These are phyloP conservation scores for Brenthis hecate DNA, from an alignment of 2,888 invertebrate species.

Conservation along the genomic window DNA sequence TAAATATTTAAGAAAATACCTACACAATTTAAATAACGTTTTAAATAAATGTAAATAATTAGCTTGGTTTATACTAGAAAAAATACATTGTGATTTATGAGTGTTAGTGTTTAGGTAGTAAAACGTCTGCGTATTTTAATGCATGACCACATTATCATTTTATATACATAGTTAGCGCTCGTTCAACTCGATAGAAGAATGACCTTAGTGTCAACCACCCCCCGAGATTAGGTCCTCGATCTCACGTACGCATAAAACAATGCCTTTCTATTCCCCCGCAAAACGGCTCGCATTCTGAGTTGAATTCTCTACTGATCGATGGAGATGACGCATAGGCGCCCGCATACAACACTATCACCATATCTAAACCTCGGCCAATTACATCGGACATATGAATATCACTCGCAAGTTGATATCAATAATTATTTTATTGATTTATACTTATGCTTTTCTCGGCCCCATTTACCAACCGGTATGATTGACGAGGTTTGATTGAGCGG, in stretches of 20 bases:
- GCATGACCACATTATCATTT: not conserved
- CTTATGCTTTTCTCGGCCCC: not conserved
- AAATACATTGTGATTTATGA: too few species aligned
- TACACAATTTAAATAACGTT: too few species aligned
- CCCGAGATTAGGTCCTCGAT: slow-evolving; percentile 25
- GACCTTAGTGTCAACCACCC: slow-evolving; percentile 27
- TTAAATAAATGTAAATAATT: too few species aligned
- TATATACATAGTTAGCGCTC: not conserved
- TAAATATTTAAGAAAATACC: too few species aligned
- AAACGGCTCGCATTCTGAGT: slow-evolving; percentile 20
- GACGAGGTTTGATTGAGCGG: slow-evolving; percentile 27
- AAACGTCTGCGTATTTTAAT: not conserved
- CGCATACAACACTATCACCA: slow-evolving; percentile 46
- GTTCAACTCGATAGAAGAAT: slow-evolving; percentile 22
- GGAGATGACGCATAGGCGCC: slow-evolving; percentile 56
- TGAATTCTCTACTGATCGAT: slow-evolving; percentile 47
- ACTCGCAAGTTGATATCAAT: slow-evolving; percentile 38
- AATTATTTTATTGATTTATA: slow-evolving; percentile 29
- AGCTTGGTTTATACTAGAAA: too few species aligned
- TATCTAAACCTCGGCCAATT: slow-evolving; percentile 52
- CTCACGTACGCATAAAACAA: slow-evolving; percentile 23
- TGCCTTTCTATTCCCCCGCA: slow-evolving; percentile 17
- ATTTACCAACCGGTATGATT: slow-evolving; percentile 14
- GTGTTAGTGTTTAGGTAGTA: too few species aligned
- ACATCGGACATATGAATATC: slow-evolving; percentile 53